Evolutionary conservation across 1,140 invertebrate species (phyloP), one percentile per base, ranked within the genome.

Genomic region (Heliconius hewitsoni): DNA sequence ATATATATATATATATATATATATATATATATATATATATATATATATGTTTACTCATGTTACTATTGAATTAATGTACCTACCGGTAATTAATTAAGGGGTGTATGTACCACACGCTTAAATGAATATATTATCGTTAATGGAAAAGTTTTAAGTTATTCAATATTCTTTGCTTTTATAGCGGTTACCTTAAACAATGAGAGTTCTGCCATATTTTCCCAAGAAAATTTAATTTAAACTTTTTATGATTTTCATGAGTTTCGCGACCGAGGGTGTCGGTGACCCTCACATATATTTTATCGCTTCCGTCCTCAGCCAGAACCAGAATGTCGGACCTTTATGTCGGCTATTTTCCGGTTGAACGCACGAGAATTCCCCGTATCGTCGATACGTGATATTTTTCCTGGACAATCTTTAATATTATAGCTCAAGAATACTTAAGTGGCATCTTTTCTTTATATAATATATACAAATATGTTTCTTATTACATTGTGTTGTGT

Each of bases 341-440:
- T 92, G 91, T 91, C 90, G 86, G 89, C 90, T 91, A 94, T 94
- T 94, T 94, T 94, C 91, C 91, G 89, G 86, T 87, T 82, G 87
- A 86, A 86, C 83, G 89, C 86, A 87, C 91, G 83, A 87, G 91
- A 91, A 93, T 93, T 90, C 85, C 86, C 86, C 83, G 84, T 89
- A 89, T 89, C 87, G 85, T 77, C 82, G 87, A 87, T 89, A 90
- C 83, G 82, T 84, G 85, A 91, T 92, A 91, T 89, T 93, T 91
- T 92, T 90, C 88, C 83, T 82, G 80, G 85, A 75, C 85, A 82
- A 86, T 87, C 88, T 91, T 86, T 83, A 87, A 90, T 86, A 80
- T 82, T 81, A 76, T 71, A 81, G 66, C 71, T 71, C 73, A 77
- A 71, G 74, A 74, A 75, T 75, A 73, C 77, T 76, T 57, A 57